Conservation (phyloP, 2,888 invertebrate species). For the Halictus quadricinctus region DNA sequence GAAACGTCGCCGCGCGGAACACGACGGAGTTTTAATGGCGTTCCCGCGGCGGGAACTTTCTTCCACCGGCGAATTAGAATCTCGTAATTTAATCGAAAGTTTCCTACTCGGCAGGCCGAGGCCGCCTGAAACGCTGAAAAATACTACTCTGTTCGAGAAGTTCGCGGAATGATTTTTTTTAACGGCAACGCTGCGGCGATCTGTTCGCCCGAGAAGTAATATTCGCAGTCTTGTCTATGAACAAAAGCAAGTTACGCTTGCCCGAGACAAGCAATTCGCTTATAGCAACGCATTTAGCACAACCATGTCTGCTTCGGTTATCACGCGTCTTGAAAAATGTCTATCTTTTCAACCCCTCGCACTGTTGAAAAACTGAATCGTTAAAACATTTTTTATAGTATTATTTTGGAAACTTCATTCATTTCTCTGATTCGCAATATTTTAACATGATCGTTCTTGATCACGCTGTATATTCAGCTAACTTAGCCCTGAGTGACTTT, state of each 20-base stretch:
- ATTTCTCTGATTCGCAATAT: too few species aligned
- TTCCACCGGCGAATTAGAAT: slow-evolving; percentile 47
- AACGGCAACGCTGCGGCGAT: neutral
- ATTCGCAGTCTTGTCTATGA: neutral
- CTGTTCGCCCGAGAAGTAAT: neutral
- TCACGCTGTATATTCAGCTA: neutral
- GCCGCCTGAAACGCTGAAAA: slow-evolving; percentile 24
- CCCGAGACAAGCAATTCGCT: neutral
- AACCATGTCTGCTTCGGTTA: neutral
- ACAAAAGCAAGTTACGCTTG: neutral
- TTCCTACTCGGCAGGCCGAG: slow-evolving; percentile 18
- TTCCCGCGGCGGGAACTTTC: slow-evolving; percentile 40
- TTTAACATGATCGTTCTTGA: neutral
- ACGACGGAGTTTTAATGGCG: slow-evolving; percentile 55
- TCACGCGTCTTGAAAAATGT: too few species aligned
- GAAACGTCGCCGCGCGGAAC: slow-evolving; percentile 31
- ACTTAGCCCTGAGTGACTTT: neutral
- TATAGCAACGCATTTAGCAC: neutral
- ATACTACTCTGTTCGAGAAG: slow-evolving; percentile 2
- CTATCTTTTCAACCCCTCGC: too few species aligned
- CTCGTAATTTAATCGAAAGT: slow-evolving; percentile 48
- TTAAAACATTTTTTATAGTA: too few species aligned
- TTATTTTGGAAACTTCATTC: too few species aligned
- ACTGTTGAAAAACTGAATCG: too few species aligned
- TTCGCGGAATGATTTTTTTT: neutral